Percentiles rank a stretch among this genome's conserved stretches.
Evolutionary conservation across 2,888 invertebrate species (phyloP).

Genomic region (Perizoma flavofasciatum): DNA sequence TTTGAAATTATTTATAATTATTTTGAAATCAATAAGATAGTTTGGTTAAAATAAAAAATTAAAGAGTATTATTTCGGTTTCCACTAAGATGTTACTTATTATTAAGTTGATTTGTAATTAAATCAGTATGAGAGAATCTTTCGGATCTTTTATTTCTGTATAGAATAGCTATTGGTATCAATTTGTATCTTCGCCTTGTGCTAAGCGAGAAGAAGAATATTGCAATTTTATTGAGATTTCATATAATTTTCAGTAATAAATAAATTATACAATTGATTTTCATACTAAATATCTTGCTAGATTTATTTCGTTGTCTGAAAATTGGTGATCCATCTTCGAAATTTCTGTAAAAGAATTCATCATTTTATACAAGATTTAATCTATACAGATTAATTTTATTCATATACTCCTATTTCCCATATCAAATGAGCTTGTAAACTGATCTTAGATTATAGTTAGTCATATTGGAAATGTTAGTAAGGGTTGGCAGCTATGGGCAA

Average conservation of each 20-base stretch:
- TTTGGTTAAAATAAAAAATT: neutral
- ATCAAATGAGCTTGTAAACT: too few species aligned
- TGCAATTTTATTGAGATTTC: neutral
- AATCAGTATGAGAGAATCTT: slow-evolving; percentile 1
- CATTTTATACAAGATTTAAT: neutral
- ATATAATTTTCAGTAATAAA: slow-evolving; percentile 21
- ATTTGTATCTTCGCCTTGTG: too few species aligned
- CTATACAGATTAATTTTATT: too few species aligned
- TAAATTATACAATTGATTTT: slow-evolving; percentile 16
- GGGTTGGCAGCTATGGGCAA: neutral
- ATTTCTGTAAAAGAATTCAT: slow-evolving; percentile 14
- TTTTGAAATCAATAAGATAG: neutral
- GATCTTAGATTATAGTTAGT: too few species aligned
- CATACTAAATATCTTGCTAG: slow-evolving; percentile 13
- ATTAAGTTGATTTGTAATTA: neutral
- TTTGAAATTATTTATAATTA: too few species aligned
- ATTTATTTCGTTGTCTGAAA: neutral
- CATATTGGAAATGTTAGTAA: neutral
- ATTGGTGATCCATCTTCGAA: neutral
- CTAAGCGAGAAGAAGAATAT: too few species aligned
- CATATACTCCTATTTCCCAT: too few species aligned
- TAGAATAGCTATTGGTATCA: too few species aligned
- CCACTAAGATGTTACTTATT: neutral
- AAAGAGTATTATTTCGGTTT: slow-evolving; percentile 1
- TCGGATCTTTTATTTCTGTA: neutral